Evolutionary conservation across 2,888 invertebrate species (phyloP), one percentile per base, ranked within the genome.

Genomic region (Octodonta nipae): DNA sequence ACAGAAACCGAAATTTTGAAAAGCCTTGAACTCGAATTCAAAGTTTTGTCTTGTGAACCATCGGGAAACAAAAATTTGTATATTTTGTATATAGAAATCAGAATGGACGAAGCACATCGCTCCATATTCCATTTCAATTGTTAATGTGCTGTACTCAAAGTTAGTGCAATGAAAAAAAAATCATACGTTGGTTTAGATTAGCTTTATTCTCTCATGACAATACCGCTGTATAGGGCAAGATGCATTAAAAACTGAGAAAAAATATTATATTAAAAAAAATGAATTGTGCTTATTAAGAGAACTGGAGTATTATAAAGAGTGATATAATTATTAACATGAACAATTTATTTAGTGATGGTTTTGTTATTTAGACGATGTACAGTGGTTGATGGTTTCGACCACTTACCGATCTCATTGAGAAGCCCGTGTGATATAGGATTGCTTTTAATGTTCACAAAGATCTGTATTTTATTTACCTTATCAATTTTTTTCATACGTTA

Each of bases 381-480:
- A 11, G 22, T 22, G 22, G 22, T n/a, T 11, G 4, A 11, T 22
- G 11, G 31, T 15, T 11, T 12, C 33, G 40, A 38, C 47, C 50
- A 50, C 52, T 51, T 33, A 29, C 56, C 53, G 60, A 61, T 60
- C 60, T 61, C 61, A 60, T 52, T 52, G 50, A 42, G 55, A 56
- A 54, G n/a, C n/a, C 49, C 52, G 59, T 60, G 60, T 61, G 60
- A 61, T 61, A 61, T 60, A 59, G 56, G 55, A 56, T 54, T 58
- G 60, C 59, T 59, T 59, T 61, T 58, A 55, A 42, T 56, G 50
- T 56, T 58, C 49, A 52, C 49, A 56, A 57, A 60, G 60, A 60
- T 60, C 60, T 58, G 57, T 58, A 56, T 58, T 56, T 56, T 56
- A 54, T 57, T 56, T 55, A 41, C 35, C 34, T n/a, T 36, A 40